Conservation (phyloP, 2,888 invertebrate genomes). For the Polymixis flavicincta region DNA sequence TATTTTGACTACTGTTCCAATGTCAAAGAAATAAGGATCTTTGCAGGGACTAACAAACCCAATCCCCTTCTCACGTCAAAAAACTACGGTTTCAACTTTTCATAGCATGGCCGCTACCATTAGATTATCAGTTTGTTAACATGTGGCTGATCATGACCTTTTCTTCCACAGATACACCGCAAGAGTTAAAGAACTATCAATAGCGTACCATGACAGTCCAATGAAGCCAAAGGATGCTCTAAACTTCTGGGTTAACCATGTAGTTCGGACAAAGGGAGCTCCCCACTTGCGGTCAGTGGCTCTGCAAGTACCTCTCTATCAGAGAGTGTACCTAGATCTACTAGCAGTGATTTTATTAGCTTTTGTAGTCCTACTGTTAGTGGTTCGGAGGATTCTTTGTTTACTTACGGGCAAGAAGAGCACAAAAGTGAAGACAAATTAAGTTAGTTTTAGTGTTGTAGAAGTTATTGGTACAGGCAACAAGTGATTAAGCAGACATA, state of each 20-base stretch:
- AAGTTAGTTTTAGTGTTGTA: neutral
- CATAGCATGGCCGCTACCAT: too few relatives aligned
- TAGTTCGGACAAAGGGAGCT: conserved; percentile 75
- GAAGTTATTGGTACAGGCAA: neutral
- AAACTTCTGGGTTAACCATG: conserved; percentile 80
- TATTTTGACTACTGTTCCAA: neutral
- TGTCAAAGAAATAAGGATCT: neutral
- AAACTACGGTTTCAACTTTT: neutral
- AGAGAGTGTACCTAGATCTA: conserved; percentile 77
- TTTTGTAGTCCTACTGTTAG: conserved; percentile 20
- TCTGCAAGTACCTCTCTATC: conserved; percentile 73
- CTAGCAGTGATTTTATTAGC: conserved; percentile 50
- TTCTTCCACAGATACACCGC: conserved; percentile 71
- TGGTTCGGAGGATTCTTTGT: conserved; percentile 12
- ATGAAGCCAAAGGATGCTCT: conserved; percentile 71
- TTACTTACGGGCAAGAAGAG: neutral
- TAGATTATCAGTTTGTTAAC: neutral
- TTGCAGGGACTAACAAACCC: neutral
- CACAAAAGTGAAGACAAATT: conserved; percentile 50
- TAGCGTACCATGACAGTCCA: conserved; percentile 76
- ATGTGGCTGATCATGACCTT: neutral
- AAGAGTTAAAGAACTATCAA: conserved; percentile 73
- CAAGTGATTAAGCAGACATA: neutral
- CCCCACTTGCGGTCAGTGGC: conserved; percentile 76
- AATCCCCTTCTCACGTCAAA: neutral